phyloP scores from a whole-genome alignment of 2,797 vertebrate species.

The Protosalanx chinensis region DNA sequence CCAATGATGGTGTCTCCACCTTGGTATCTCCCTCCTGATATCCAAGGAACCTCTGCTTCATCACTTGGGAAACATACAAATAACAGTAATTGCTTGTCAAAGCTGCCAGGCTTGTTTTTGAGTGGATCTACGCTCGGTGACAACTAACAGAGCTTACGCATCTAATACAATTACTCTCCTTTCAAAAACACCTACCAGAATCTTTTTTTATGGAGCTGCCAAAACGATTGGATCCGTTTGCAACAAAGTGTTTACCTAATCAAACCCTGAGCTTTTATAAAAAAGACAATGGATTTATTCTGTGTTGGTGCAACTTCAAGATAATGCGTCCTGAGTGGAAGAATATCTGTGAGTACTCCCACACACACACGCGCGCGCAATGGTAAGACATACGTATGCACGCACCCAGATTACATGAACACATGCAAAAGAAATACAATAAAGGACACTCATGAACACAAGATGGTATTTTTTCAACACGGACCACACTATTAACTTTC shows the following conservation, averaged over 20 bases:
- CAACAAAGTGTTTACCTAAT: conserved; percentile 44
- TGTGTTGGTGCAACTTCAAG: too few relatives aligned
- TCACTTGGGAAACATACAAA: conserved; percentile 35
- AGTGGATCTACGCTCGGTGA: conserved; percentile 35
- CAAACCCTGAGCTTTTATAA: conserved; percentile 15
- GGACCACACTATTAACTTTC: not conserved
- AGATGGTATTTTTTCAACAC: not conserved
- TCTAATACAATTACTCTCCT: conserved; percentile 50
- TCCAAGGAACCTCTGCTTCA: too few relatives aligned
- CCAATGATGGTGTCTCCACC: too few relatives aligned
- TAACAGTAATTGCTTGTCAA: conserved; percentile 61
- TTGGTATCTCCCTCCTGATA: too few relatives aligned
- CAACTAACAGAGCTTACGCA: conserved; percentile 60
- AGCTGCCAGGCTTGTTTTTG: conserved; percentile 46
- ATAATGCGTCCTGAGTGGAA: not conserved
- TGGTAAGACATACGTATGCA: not conserved
- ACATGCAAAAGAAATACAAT: not conserved
- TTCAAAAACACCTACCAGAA: conserved; percentile 36
- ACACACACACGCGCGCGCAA: not conserved
- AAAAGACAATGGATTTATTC: not conserved
- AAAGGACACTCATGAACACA: not conserved
- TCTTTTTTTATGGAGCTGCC: conserved; percentile 44
- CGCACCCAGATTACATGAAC: not conserved
- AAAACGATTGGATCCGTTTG: conserved; percentile 35
- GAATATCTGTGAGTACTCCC: not conserved